These are phyloP conservation scores for Melanocharis versteri DNA, from an alignment of 2,113 vertebrate genomes.

Conservation along the genomic window DNA sequence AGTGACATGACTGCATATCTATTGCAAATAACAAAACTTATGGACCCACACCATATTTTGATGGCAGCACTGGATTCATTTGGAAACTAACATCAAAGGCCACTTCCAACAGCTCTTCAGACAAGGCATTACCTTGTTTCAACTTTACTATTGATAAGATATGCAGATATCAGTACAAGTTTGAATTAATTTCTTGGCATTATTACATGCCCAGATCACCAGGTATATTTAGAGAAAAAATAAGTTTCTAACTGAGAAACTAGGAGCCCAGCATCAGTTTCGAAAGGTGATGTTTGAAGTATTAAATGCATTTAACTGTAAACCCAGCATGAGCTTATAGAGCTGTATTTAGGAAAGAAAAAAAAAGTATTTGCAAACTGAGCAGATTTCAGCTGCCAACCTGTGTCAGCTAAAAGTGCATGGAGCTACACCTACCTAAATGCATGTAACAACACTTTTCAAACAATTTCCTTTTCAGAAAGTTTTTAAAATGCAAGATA, in stretches of 20 bases:
- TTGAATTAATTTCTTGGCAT: background rate
- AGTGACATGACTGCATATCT: background rate
- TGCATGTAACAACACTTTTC: background rate
- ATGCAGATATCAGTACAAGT: background rate
- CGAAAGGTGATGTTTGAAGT: background rate
- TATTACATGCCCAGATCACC: background rate
- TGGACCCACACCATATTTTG: accelerated
- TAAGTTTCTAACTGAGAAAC: background rate
- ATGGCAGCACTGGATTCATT: background rate
- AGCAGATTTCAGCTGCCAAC: background rate
- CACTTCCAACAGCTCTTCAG: background rate
- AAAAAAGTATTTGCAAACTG: background rate
- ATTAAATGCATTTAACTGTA: background rate
- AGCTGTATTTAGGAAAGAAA: background rate
- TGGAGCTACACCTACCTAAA: background rate
- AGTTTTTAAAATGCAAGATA: background rate
- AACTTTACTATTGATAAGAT: background rate
- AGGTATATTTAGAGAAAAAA: background rate
- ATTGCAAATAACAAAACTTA: background rate
- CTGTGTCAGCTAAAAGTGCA: background rate
- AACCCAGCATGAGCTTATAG: background rate
- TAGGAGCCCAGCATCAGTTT: background rate
- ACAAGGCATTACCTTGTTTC: background rate
- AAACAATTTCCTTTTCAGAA: background rate
- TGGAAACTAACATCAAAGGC: background rate